Evolutionary conservation across 2,113 vertebrate species (phyloP).

Genomic region (Epinephelus lanceolatus): DNA sequence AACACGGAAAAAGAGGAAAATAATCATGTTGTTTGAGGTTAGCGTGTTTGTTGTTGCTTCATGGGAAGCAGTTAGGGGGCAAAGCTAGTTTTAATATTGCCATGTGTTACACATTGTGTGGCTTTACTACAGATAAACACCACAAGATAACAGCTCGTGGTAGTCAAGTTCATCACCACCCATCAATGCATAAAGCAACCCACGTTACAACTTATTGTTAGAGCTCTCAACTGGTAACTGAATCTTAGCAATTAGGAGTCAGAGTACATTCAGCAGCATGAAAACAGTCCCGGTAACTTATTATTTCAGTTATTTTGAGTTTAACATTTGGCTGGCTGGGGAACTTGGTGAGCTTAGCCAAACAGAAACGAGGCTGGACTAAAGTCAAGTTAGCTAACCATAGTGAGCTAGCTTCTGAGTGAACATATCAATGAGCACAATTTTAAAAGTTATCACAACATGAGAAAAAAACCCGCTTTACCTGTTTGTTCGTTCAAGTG

Average conservation of each 20-base stretch:
- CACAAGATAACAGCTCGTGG: constrained; percentile 5
- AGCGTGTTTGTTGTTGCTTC: constrained; percentile 49
- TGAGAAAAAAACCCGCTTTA: constrained; percentile 40
- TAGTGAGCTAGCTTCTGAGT: constrained; percentile 60
- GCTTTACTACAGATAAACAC: constrained; percentile 15
- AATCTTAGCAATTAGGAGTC: neutral
- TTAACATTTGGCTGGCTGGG: neutral
- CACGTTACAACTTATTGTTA: constrained; percentile 66
- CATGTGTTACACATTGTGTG: neutral
- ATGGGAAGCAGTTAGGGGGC: neutral
- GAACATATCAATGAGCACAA: constrained; percentile 32
- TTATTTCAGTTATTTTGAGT: neutral
- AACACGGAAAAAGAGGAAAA: constrained; percentile 31
- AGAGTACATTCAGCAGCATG: neutral
- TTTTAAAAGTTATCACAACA: constrained; percentile 49
- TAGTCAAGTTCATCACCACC: constrained; percentile 43
- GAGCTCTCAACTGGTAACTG: neutral
- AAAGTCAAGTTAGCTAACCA: constrained; percentile 70
- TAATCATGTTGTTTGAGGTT: neutral
- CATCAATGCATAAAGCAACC: constrained; percentile 42
- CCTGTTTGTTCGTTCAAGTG: constrained; percentile 71
- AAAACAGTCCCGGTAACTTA: neutral
- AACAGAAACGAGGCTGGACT: constrained; percentile 61
- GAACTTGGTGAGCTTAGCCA: constrained; percentile 1
- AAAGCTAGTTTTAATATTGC: neutral